A percentile compares a stretch with the other conserved stretches of the same genome.
phyloP scores from a whole-genome alignment of 2,888 invertebrate genomes.

The Tetropium fuscum region DNA sequence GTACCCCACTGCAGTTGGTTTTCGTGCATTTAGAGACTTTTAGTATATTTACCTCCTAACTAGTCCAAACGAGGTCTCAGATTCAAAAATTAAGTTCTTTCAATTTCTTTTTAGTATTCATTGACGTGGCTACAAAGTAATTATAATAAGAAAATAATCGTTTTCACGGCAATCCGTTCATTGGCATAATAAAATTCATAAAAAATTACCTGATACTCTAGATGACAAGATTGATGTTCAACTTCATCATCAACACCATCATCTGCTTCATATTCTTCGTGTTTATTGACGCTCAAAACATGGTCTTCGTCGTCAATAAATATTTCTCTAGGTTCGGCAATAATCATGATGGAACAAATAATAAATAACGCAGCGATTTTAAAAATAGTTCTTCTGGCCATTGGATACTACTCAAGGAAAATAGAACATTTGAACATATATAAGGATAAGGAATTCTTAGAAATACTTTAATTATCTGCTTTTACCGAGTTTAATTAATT shows the following conservation, averaged over 20 bases:
- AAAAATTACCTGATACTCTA: slow-evolving; percentile 44
- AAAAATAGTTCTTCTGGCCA: slow-evolving; percentile 11
- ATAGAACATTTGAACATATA: neutral
- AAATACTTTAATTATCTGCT: slow-evolving; percentile 3
- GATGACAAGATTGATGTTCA: slow-evolving; percentile 41
- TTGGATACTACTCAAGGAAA: neutral
- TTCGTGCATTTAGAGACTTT: no score
- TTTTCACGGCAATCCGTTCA: no score
- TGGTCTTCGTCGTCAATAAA: slow-evolving; percentile 54
- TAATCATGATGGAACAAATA: slow-evolving; percentile 29
- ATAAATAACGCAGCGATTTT: slow-evolving; percentile 57
- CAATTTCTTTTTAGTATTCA: no score
- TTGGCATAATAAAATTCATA: no score
- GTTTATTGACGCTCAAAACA: slow-evolving; percentile 41
- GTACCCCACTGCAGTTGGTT: no score
- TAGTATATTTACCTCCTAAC: no score
- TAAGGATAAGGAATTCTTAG: slow-evolving; percentile 2
- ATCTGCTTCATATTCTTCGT: slow-evolving; percentile 35
- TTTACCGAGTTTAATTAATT: neutral
- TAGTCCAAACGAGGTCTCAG: no score
- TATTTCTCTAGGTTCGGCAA: slow-evolving; percentile 47
- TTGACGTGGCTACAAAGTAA: no score
- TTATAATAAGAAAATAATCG: no score
- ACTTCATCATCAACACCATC: slow-evolving; percentile 33
- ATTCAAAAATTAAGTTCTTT: no score